Evolutionary conservation across 2,113 vertebrate genomes (phyloP).

Genomic region (Poeciliopsis prolifica): DNA sequence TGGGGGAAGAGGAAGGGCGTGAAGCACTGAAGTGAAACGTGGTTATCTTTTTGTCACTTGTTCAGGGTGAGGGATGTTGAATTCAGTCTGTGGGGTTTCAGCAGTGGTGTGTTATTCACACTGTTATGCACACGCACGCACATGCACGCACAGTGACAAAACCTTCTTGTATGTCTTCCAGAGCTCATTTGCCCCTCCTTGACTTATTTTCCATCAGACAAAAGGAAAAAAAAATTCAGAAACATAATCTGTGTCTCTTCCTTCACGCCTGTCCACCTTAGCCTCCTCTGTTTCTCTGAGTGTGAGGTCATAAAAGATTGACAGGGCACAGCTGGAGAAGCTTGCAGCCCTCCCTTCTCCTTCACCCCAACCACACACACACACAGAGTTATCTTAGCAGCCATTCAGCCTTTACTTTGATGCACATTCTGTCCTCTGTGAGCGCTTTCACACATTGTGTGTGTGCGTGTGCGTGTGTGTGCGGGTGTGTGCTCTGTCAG

Average conservation of each 20-base stretch:
- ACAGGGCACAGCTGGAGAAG: constrained; percentile 77
- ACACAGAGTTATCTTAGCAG: constrained; percentile 30
- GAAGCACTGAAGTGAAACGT: constrained; percentile 74
- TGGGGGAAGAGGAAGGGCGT: constrained; percentile 47
- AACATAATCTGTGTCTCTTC: constrained; percentile 45
- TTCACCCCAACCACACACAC: background rate
- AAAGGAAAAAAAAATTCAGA: constrained; percentile 51
- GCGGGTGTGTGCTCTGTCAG: constrained; percentile 49
- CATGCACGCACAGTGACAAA: constrained; percentile 23
- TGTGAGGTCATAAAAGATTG: constrained; percentile 77
- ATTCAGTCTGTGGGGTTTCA: constrained; percentile 60
- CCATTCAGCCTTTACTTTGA: constrained; percentile 45
- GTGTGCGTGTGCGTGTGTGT: constrained; percentile 7
- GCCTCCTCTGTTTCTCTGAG: constrained; percentile 64
- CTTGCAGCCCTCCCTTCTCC: constrained; percentile 28
- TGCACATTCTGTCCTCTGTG: constrained; percentile 54
- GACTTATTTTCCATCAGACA: constrained; percentile 66
- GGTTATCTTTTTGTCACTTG: constrained; percentile 79
- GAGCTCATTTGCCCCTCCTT: constrained; percentile 62
- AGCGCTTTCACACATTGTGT: constrained; percentile 46
- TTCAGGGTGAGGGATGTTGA: constrained; percentile 72
- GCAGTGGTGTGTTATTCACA: constrained; percentile 56
- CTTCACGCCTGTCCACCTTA: constrained; percentile 57
- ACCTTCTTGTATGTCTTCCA: constrained; percentile 51
- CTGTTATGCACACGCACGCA: constrained; percentile 21